Evolutionary conservation across 1,140 invertebrate genomes (phyloP), one percentile per base, ranked within the genome.

Genomic region (Bombus superbus): DNA sequence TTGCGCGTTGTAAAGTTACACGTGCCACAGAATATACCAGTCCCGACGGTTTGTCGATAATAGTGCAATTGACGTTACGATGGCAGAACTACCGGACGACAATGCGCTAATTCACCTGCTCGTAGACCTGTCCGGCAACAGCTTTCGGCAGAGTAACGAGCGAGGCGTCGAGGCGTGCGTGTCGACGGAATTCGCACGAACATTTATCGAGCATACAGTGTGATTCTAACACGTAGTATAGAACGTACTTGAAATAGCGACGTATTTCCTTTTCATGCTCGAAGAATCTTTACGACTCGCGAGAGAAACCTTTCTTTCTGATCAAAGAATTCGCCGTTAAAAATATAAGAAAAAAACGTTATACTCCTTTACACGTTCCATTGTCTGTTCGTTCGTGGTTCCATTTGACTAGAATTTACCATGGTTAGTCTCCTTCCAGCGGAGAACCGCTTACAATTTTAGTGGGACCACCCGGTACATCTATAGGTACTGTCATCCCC

Each of bases 71-170:
- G 74, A 38, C 32, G 47, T 76, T 76, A 59, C 1, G 35, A 22
- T 57, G 1, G 25, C 72, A 53, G 0, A 40, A 25, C 35, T 40
- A 62, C 28, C 5, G 28, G 28, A 28, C 62, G 15, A 25, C n/a
- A 15, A 10, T 40, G n/a, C 76, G 76, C 42, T 64, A 66, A 78
- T 78, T 8, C 35, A 32, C 53, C 32, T 32, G 35, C 44, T 18
- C 13, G n/a, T 53, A 28, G 28, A 62, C 9, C 32, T 44, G 22
- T 81, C 57, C 32, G 28, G 28, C 38, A 71, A 35, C 28, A 28
- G 44, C 25, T 75, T 71, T 76, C 38, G 47, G 5, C 18, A 8
- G 28, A 28, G 42, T 69, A 88, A 87, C 53, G 75, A 79, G 62
- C 38, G 78, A 59, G 71, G 38, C 72, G 77, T 81, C 57, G 28